phyloP scores from a whole-genome alignment of 2,797 vertebrate species.

The Allobates femoralis region DNA sequence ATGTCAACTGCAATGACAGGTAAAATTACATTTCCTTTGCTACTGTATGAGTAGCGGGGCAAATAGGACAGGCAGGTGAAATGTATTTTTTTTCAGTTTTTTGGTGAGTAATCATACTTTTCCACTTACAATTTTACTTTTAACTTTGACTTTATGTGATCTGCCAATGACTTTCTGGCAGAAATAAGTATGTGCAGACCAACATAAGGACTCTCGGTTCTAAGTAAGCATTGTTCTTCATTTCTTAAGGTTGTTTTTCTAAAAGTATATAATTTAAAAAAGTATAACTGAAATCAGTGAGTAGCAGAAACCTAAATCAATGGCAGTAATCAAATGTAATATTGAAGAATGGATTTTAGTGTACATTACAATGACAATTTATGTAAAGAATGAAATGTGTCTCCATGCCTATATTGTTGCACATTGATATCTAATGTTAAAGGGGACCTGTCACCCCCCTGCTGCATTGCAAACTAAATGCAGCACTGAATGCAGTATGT shows the following conservation, averaged over 20 bases:
- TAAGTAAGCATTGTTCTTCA: constrained; percentile 25
- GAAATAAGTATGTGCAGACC: constrained; percentile 36
- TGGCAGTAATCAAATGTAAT: constrained; percentile 14
- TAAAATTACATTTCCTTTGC: constrained; percentile 57
- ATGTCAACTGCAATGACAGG: constrained; percentile 58
- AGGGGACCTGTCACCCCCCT: no score
- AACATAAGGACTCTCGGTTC: constrained; percentile 41
- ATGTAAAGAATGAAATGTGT: neutral
- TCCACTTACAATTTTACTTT: constrained; percentile 59
- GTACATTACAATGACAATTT: neutral
- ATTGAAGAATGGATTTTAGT: constrained; percentile 32
- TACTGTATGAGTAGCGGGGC: constrained; percentile 45
- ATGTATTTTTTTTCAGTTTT: constrained; percentile 40
- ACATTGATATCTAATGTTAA: neutral
- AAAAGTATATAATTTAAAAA: constrained; percentile 40
- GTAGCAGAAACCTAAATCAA: constrained; percentile 10
- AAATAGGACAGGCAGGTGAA: constrained; percentile 58
- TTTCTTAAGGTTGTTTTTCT: constrained; percentile 49
- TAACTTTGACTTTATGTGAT: constrained; percentile 48
- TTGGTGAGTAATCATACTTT: constrained; percentile 61
- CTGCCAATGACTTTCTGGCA: constrained; percentile 39
- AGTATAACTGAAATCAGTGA: constrained; percentile 23
- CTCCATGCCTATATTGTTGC: no score
- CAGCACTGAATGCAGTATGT: no score
- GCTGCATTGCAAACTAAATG: no score